Evolutionary conservation across 23 tunicate species (phyloP).

Genomic region (Trididemnum clinides): DNA sequence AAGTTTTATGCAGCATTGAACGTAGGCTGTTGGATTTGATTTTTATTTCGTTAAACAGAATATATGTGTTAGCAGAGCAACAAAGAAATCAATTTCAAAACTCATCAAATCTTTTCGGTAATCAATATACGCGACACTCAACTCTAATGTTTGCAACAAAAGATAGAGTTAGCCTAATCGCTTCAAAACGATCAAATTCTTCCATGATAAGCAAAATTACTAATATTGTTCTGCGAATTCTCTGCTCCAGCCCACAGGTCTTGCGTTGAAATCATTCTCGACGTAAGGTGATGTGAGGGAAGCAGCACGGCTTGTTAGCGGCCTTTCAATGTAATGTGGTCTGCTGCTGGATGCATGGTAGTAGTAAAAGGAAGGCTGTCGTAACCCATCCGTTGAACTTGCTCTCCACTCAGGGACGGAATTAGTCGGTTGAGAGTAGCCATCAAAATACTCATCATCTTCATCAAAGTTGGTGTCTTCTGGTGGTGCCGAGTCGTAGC

Average conservation of each 20-base stretch:
- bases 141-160: too few species aligned
- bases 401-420: neutral
- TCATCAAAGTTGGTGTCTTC: neutral
- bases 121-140: too few species aligned
- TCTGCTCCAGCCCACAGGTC: slow-evolving; percentile 81
- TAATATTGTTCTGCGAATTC: slow-evolving; percentile 25
- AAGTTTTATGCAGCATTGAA: too few species aligned
- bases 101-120: too few species aligned
- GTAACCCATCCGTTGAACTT: neutral
- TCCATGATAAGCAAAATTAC: too few species aligned
- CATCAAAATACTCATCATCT: neutral
- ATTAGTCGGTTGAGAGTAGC: neutral
- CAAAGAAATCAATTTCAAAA: too few species aligned
- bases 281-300: slow-evolving; percentile 41
- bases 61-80: too few species aligned
- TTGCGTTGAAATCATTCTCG: slow-evolving; percentile 78
- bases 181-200: too few species aligned
- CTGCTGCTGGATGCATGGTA: slow-evolving; percentile 53
- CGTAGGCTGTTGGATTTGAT: too few species aligned
- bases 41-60: too few species aligned
- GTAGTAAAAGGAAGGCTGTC: neutral
- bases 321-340: slow-evolving; percentile 42
- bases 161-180: too few species aligned
- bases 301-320: neutral
- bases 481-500: slow-evolving; percentile 60